These are phyloP conservation scores for Loripinus fragilis DNA, from an alignment of 2,888 invertebrate genomes.

Conservation along the genomic window DNA sequence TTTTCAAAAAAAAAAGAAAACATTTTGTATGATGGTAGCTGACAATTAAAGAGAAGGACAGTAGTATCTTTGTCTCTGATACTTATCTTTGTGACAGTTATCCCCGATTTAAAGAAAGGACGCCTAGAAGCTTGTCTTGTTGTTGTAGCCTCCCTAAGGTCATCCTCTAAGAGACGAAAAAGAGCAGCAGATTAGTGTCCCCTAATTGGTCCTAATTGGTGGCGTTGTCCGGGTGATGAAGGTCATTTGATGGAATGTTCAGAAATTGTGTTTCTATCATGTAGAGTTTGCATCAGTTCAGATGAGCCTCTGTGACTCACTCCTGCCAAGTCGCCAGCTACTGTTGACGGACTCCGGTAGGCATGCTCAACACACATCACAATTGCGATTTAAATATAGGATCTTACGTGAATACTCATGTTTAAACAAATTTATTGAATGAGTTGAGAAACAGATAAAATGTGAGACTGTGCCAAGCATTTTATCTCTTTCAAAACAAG, in stretches of 20 bases:
- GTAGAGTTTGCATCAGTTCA: too few species aligned
- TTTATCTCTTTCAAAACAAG: too few species aligned
- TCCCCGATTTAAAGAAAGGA: neutral
- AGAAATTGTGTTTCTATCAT: neutral
- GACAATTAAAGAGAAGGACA: neutral
- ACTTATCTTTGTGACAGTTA: conserved; percentile 6
- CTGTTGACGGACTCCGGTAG: too few species aligned
- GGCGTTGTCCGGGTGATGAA: neutral
- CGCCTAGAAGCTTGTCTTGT: neutral
- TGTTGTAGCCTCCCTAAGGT: neutral
- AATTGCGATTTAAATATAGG: too few species aligned
- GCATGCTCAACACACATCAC: too few species aligned
- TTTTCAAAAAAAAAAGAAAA: neutral
- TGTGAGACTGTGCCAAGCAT: too few species aligned
- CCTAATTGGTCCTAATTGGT: neutral
- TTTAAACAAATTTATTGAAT: too few species aligned
- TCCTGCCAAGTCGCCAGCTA: too few species aligned
- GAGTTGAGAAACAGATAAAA: too few species aligned
- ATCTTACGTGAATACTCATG: too few species aligned
- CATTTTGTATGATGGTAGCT: neutral
- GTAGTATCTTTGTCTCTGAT: neutral
- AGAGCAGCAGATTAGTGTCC: neutral
- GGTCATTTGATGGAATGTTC: neutral
- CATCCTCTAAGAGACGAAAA: neutral
- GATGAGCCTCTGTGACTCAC: too few species aligned